Evolutionary conservation across 2,797 vertebrate species (phyloP).

Genomic region (Coreius guichenoti): DNA sequence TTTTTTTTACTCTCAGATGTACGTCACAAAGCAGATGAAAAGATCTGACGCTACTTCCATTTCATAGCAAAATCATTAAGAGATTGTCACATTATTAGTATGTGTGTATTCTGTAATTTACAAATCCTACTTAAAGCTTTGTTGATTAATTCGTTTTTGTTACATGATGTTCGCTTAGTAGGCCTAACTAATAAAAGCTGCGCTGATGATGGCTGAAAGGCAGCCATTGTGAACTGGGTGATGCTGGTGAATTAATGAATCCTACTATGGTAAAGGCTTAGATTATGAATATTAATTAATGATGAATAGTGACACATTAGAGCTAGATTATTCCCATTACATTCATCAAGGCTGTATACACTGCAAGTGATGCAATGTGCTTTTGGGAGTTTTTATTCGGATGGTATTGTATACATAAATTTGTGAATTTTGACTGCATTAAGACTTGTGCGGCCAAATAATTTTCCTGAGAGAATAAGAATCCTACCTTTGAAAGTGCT

Average conservation of each 20-base stretch:
- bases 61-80: background rate
- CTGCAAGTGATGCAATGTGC: background rate
- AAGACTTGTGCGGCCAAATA: background rate
- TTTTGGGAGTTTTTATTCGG: background rate
- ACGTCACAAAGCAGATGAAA: background rate
- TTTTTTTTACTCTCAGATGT: background rate
- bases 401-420: background rate
- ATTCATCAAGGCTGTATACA: background rate
- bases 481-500: background rate
- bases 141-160: background rate
- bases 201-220: background rate
- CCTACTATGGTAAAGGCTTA: background rate
- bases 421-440: background rate
- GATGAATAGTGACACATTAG: background rate
- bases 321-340: background rate
- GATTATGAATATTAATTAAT: background rate
- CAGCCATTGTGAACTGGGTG: constrained; percentile 2
- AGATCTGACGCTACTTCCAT: background rate
- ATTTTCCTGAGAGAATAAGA: too few relatives aligned
- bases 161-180: background rate
- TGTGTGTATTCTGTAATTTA: background rate
- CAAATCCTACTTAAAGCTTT: background rate
- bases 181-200: background rate
- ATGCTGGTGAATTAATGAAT: constrained; percentile 1
- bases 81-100: background rate